These are phyloP conservation scores for Napeogenes inachia DNA, from an alignment of 2,888 invertebrate genomes.

Conservation along the genomic window DNA sequence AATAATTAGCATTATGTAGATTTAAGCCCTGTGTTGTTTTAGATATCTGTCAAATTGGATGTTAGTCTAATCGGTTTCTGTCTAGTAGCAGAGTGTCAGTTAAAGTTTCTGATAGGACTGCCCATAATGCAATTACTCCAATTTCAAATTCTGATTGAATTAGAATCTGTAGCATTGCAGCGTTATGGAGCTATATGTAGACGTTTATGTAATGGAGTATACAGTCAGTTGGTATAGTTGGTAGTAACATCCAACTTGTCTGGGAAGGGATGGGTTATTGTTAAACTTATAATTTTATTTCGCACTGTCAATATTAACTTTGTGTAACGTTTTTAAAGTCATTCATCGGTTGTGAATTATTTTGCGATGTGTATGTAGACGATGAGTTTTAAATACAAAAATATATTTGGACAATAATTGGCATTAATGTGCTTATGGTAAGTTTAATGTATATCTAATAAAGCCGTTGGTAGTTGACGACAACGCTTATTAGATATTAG, in stretches of 20 bases:
- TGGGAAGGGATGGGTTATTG: conserved; percentile 11
- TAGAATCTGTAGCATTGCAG: conserved; percentile 32
- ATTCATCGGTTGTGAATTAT: conserved; percentile 47
- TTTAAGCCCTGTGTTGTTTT: conserved; percentile 23
- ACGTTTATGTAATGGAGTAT: conserved; percentile 37
- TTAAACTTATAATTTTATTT: conserved; percentile 8
- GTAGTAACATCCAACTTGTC: conserved; percentile 7
- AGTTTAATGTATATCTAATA: conserved; percentile 64
- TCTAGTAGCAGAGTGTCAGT: conserved; percentile 10
- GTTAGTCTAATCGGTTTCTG: conserved; percentile 14
- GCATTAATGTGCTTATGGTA: conserved; percentile 67
- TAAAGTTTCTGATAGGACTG: conserved; percentile 9
- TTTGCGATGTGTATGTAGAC: conserved; percentile 57
- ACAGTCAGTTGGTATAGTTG: conserved; percentile 2
- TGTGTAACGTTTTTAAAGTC: conserved; percentile 32
- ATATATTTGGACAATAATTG: conserved; percentile 62
- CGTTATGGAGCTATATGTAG: conserved; percentile 25
- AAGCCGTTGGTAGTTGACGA: conserved; percentile 63
- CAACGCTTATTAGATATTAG: conserved; percentile 68
- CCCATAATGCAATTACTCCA: conserved; percentile 23
- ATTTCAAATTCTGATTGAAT: conserved; percentile 24
- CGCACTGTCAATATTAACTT: conserved; percentile 13
- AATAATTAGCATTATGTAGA: conserved; percentile 4
- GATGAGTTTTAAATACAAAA: conserved; percentile 45
- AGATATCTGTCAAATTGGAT: conserved; percentile 31